These are phyloP conservation scores for Podotricha telesiphe DNA, from an alignment of 2,888 invertebrate species.

Conservation along the genomic window DNA sequence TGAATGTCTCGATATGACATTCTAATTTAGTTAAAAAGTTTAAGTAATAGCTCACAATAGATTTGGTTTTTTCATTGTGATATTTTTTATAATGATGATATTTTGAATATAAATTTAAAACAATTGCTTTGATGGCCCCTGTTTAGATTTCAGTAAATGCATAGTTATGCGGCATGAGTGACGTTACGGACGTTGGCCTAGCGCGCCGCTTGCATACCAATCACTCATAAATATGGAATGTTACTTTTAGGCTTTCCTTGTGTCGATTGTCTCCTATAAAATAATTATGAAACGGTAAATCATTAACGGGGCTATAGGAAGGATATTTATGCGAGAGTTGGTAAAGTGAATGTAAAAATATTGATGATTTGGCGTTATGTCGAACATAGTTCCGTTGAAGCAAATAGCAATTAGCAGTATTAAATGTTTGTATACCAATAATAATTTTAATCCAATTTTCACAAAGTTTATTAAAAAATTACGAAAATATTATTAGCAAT, in stretches of 20 bases:
- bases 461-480: not conserved
- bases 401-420: not conserved
- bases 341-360: not conserved
- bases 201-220: constrained; percentile 66
- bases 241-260: constrained; percentile 71
- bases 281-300: constrained; percentile 21
- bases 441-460: not conserved
- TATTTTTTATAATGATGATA: too few species aligned
- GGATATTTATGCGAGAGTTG: not conserved
- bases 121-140: constrained; percentile 11
- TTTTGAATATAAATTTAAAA: not conserved
- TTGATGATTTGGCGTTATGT: not conserved
- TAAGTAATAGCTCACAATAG: not conserved
- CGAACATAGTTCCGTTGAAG: not conserved
- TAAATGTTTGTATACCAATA: not conserved
- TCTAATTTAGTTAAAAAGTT: not conserved
- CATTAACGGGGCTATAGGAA: not conserved
- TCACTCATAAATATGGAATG: constrained; percentile 69
- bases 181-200: constrained; percentile 67
- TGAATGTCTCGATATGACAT: constrained; percentile 25
- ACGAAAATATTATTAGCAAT: not conserved
- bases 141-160: constrained; percentile 50
- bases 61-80: too few species aligned
- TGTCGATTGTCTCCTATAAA: constrained; percentile 56
- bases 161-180: constrained; percentile 54